Evolutionary conservation across 2,888 invertebrate species (phyloP).

Genomic region (Lapara coniferarum): DNA sequence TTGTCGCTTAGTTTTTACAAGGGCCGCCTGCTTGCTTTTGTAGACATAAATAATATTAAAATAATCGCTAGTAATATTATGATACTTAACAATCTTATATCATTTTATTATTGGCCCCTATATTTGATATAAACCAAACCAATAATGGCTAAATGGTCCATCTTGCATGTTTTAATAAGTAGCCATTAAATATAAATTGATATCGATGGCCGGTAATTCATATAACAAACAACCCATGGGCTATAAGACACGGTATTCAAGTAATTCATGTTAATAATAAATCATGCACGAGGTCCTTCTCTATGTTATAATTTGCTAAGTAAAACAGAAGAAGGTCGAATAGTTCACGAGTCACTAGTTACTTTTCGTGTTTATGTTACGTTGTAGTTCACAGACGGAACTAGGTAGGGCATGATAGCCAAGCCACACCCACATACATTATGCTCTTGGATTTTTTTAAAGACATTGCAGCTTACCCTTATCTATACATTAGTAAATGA

Average conservation of each 20-base stretch:
- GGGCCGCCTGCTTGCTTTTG: no score
- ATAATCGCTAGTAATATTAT: no score
- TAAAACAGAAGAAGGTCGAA: slow-evolving; percentile 17
- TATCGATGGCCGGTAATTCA: background rate
- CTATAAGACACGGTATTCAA: background rate
- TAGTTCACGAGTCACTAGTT: slow-evolving; percentile 21
- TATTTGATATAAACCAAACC: no score
- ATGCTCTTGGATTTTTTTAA: background rate
- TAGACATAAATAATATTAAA: no score
- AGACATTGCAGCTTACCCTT: no score
- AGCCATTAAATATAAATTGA: no score
- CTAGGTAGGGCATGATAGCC: slow-evolving; percentile 5
- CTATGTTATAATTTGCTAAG: slow-evolving; percentile 1
- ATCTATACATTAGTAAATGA: no score
- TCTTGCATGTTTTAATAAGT: no score
- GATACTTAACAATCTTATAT: no score
- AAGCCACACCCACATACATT: background rate
- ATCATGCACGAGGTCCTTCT: slow-evolving; percentile 12
- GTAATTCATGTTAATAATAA: background rate
- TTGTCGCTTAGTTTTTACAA: no score
- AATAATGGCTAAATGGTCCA: no score
- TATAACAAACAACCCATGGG: background rate
- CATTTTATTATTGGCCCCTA: no score
- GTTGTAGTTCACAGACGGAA: slow-evolving; percentile 5
- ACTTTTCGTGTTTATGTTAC: slow-evolving; percentile 12